Evolutionary conservation across 1,140 invertebrate species (phyloP), one percentile per base, ranked within the genome.

Genomic region (Batillaria attramentaria): DNA sequence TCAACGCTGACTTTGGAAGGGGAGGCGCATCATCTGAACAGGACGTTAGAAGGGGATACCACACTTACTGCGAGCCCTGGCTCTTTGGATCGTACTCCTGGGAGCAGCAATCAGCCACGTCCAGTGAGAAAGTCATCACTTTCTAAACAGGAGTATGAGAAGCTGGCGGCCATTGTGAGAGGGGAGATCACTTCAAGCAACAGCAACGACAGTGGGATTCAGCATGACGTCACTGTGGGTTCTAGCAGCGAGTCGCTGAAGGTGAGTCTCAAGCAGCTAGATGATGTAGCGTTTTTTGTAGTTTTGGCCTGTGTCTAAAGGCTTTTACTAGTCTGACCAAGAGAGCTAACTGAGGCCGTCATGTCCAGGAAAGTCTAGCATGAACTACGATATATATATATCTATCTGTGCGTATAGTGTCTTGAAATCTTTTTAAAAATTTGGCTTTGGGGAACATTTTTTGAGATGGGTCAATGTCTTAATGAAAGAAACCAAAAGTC

Each of bases 201-300:
- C 78, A 89, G 88, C 60, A 89, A 87, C 69, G 88, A 89, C 83
- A 88, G 86, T 79, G 88, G 87, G 0, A 88, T 89, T 77, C 88
- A 89, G 62, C 80, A 84, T 73, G 88, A 89, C 75, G 84, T 81
- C 43, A 86, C 81, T 75, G 60, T 85, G 3, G 83, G 85, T 57
- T 89, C 87, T 69, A 89, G 88, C 68, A 83, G 77, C 35, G 88
- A 88, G 70, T 88, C 87, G 35, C 46, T 89, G 0, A 87, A 87
- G 85, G 88, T 88, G 82, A 81, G 79, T 72, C n/a, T n/a, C n/a
- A n/a, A n/a, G n/a, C n/a, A n/a, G n/a, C n/a, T n/a, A n/a, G n/a
- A n/a, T n/a, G n/a, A n/a, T n/a, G n/a, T n/a, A n/a, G n/a, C n/a
- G n/a, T n/a, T n/a, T n/a, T n/a, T n/a, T n/a, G n/a, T n/a, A n/a